phyloP scores from a whole-genome alignment of 1,140 invertebrate species.

The Akabosia matsudoensis region DNA sequence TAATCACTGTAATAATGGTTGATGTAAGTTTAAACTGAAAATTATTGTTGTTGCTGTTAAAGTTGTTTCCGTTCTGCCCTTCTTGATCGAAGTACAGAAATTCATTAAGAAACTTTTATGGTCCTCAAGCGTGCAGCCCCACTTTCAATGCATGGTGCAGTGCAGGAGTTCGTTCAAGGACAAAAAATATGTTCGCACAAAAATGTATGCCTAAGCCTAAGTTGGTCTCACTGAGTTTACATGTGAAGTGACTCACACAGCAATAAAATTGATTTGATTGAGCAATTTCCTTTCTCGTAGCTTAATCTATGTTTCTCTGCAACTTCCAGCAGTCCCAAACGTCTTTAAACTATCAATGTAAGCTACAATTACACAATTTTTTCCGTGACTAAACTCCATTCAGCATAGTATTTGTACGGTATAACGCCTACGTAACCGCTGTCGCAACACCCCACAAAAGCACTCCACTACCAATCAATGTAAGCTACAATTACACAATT shows the following conservation, averaged over 20 bases:
- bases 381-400: constrained; percentile 4
- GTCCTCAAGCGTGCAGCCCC: not conserved
- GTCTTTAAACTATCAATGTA: too few species aligned
- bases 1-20: too few species aligned
- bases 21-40: too few species aligned
- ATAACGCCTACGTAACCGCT: not conserved
- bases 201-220: too few species aligned
- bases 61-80: not conserved
- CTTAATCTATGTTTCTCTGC: not conserved
- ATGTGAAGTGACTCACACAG: constrained; percentile 14
- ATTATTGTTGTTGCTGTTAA: too few species aligned
- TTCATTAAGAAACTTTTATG: not conserved
- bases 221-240: too few species aligned
- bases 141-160: not conserved
- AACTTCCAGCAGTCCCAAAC: not conserved
- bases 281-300: constrained; percentile 14
- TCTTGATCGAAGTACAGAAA: not conserved
- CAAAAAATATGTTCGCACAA: too few species aligned
- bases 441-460: not conserved
- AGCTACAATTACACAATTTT: not conserved
- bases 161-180: too few species aligned
- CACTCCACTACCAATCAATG: not conserved
- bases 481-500: not conserved
- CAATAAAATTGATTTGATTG: constrained; percentile 24
- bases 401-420: not conserved